These are phyloP conservation scores for Dysdera silvatica DNA, from an alignment of 1,140 invertebrate species.

Conservation along the genomic window DNA sequence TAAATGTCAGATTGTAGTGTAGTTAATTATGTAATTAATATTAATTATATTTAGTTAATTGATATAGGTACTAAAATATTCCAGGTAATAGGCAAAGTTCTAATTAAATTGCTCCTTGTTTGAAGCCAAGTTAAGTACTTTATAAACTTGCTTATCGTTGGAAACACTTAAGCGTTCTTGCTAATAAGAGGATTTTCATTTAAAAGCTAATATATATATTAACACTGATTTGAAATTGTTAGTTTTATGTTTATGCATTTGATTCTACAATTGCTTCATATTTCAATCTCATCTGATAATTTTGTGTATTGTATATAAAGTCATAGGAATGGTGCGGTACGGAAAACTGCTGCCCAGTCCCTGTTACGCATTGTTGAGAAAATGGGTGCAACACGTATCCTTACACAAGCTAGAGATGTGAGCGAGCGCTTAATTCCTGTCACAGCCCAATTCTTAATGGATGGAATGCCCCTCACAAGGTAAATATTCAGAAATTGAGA, in stretches of 20 bases:
- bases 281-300: neutral
- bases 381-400: slow-evolving; percentile 62
- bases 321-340: slow-evolving; percentile 77
- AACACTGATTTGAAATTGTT: neutral
- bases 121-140: too few relatives aligned
- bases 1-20: too few relatives aligned
- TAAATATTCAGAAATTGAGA: too few relatives aligned
- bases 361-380: slow-evolving; percentile 57
- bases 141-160: too few relatives aligned
- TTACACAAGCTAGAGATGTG: slow-evolving; percentile 63
- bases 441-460: slow-evolving; percentile 70
- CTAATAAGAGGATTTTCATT: too few relatives aligned
- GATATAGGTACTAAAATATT: too few relatives aligned
- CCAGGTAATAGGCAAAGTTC: too few relatives aligned
- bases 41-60: too few relatives aligned
- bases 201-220: neutral
- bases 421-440: slow-evolving; percentile 69
- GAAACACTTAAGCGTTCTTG: too few relatives aligned
- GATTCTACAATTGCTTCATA: neutral
- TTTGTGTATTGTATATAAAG: slow-evolving; percentile 39
- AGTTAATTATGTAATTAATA: too few relatives aligned
- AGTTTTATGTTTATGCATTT: neutral
- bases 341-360: slow-evolving; percentile 69
- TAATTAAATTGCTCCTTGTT: too few relatives aligned
- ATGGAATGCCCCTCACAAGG: slow-evolving; percentile 78